Evolutionary conservation across 1,140 invertebrate genomes (phyloP).

Genomic region (Heliconius hermathena): DNA sequence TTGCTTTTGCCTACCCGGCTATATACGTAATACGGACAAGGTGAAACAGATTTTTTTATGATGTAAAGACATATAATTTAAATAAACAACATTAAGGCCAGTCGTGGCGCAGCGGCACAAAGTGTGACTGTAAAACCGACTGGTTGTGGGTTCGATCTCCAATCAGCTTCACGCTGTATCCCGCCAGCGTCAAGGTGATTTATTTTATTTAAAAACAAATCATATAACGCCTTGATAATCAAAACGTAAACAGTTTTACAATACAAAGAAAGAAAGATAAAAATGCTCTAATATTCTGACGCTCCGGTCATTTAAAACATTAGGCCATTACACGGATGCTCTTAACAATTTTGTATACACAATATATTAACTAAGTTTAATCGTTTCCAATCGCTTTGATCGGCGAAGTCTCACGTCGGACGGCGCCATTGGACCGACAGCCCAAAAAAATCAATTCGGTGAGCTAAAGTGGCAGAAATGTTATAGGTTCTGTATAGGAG

Average conservation of each 20-base stretch:
- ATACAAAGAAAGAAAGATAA: neutral
- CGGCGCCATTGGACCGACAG: slow-evolving; percentile 46
- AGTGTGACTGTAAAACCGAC: too few relatives aligned
- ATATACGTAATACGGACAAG: too few relatives aligned
- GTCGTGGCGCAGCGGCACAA: too few relatives aligned
- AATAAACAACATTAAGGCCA: too few relatives aligned
- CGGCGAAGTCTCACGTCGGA: slow-evolving; percentile 40
- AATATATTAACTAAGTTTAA: slow-evolving; percentile 54
- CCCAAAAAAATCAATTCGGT: slow-evolving; percentile 37
- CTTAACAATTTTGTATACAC: slow-evolving; percentile 24
- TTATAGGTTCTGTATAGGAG: neutral
- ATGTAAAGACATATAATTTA: too few relatives aligned
- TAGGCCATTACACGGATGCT: slow-evolving; percentile 11
- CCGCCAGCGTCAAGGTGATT: too few relatives aligned
- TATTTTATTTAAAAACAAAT: too few relatives aligned
- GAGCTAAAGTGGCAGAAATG: slow-evolving; percentile 21
- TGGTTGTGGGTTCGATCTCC: too few relatives aligned
- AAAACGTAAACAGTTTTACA: neutral
- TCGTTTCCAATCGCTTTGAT: slow-evolving; percentile 64
- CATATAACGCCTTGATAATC: neutral
- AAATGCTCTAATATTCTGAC: neutral
- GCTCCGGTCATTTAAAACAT: neutral
- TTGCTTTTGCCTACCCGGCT: too few relatives aligned
- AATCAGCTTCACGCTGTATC: too few relatives aligned
- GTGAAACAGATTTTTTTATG: too few relatives aligned